Evolutionary conservation across 2,113 vertebrate genomes (phyloP), one percentile per base, ranked within the genome.

Genomic region (Garra rufa): DNA sequence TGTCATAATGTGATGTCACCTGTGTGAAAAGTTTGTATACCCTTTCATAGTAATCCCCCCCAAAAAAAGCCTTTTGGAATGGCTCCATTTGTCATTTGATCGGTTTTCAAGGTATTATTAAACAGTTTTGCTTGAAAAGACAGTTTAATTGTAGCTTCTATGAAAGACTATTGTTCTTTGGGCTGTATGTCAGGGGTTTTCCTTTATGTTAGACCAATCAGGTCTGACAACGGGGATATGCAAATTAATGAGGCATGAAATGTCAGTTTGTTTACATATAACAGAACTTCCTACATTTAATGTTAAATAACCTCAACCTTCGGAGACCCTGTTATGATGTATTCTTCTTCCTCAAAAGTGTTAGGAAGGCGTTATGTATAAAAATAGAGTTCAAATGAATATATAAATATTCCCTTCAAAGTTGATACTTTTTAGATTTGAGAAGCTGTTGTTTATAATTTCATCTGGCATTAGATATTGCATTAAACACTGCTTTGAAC

Each of bases 61-160:
- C 50, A n/a, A 44, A 75, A 57, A 55, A 19, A 28, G 13, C 6
- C 21, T 9, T 34, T 65, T 65, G 14, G 1, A 41, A 70, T 10
- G 8, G 28, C 26, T 19, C 61, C 2, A 21, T 69, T 9, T 41
- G 30, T 59, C 75, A 57, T 21, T 4, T 10, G n/a, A 6, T 44
- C n/a, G 11, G 57, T 79, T 63, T 77, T 28, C 28, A 44, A 65
- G 43, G 17, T 34, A 13, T 80, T 14, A 48, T 80, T 80, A 67
- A 80, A 34, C 19, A n/a, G 59, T n/a, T 80, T 30, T 34, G 78
- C 43, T 50, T 67, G 77, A 67, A 48, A 48, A 46, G 7, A 80
- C 77, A 0, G 5, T 34, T 63, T 80, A 65, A 67, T 67, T 63
- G 30, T 34, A 30, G 77, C 43, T 34, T 46, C 63, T 28, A 14